Evolutionary conservation across 1,140 invertebrate species (phyloP).

Genomic region (Apocrypta bakeri): DNA sequence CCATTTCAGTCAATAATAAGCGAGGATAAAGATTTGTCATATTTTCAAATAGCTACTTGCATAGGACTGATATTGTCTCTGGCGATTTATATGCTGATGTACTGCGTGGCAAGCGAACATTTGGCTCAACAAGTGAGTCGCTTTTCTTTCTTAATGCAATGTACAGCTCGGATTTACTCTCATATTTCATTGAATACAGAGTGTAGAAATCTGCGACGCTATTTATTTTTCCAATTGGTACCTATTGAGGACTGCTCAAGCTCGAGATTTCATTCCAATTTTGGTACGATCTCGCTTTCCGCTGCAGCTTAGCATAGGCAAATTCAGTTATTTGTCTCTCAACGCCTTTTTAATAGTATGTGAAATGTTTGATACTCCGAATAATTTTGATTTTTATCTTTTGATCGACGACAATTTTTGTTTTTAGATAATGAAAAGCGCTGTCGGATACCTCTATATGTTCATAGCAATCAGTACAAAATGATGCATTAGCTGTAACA

Average conservation of each 20-base stretch:
- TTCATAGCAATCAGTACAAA: slow-evolving; percentile 16
- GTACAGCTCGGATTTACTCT: no score
- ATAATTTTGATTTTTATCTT: neutral
- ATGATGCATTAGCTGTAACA: no score
- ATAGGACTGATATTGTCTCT: neutral
- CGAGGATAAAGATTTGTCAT: neutral
- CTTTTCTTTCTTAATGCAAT: neutral
- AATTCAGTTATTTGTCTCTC: slow-evolving; percentile 47
- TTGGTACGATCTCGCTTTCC: slow-evolving; percentile 32
- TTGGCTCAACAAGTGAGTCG: slow-evolving; percentile 37
- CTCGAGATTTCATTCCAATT: slow-evolving; percentile 33
- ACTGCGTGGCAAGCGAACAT: slow-evolving; percentile 41
- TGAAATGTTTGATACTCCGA: no score
- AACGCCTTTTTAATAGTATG: slow-evolving; percentile 35
- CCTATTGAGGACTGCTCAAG: neutral
- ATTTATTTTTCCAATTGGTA: slow-evolving; percentile 18
- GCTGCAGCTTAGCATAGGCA: slow-evolving; percentile 37
- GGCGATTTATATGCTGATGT: slow-evolving; percentile 26
- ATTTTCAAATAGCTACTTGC: neutral
- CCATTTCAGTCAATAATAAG: no score
- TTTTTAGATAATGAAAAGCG: slow-evolving; percentile 48
- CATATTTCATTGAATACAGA: neutral
- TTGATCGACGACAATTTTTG: no score
- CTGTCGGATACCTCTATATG: slow-evolving; percentile 36
- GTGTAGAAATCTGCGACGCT: slow-evolving; percentile 14